A percentile compares a stretch with the other conserved stretches of the same genome.
Evolutionary conservation across 2,888 invertebrate species (phyloP).

Genomic region (Frankliniella intonsa): DNA sequence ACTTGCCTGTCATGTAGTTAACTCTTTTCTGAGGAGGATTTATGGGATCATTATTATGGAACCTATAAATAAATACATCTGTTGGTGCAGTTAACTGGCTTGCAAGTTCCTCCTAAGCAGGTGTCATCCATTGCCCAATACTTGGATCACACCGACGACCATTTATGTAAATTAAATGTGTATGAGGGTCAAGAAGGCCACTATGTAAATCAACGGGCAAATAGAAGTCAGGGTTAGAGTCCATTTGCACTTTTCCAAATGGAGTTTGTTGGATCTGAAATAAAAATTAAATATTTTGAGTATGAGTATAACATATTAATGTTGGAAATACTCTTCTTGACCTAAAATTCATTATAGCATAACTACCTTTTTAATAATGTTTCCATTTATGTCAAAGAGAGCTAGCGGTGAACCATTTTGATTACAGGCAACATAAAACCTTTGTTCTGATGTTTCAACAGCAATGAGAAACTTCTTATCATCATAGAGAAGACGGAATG

Average conservation of each 20-base stretch:
- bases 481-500: constrained; percentile 82
- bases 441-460: constrained; percentile 76
- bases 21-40: constrained; percentile 65
- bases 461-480: constrained; percentile 78
- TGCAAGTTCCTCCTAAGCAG: constrained; percentile 83
- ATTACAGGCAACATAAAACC: constrained; percentile 83
- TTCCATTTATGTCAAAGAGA: constrained; percentile 84
- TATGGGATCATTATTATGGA: constrained; percentile 86
- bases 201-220: constrained; percentile 91
- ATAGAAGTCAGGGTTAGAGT: constrained; percentile 86
- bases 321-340: neutral
- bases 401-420: constrained; percentile 89
- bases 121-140: constrained; percentile 94
- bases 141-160: constrained; percentile 84
- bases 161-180: constrained; percentile 77
- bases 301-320: neutral
- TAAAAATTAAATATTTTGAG: too few relatives aligned
- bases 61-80: constrained; percentile 86
- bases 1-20: constrained; percentile 68
- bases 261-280: constrained; percentile 78
- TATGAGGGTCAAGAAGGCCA: constrained; percentile 82
- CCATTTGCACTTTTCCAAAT: constrained; percentile 82
- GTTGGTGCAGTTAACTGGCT: constrained; percentile 79
- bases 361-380: constrained; percentile 72
- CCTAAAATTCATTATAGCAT: neutral